Percentiles rank a stretch among this genome's conserved stretches.
Conservation (phyloP, 2,797 vertebrate genomes). For the Fundulus diaphanus region DNA sequence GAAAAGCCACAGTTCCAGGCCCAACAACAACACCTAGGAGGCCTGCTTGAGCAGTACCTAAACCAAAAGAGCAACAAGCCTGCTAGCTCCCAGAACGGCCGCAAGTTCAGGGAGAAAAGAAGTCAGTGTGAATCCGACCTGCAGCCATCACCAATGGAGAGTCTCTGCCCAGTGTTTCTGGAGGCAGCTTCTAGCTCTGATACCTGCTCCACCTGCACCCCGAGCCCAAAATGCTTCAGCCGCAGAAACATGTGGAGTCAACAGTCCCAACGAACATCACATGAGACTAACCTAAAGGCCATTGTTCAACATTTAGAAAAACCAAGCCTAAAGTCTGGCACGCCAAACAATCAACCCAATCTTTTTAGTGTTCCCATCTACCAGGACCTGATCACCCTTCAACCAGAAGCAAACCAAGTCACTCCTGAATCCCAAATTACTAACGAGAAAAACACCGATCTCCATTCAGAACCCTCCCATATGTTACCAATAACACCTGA, state of each 20-base stretch:
- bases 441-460: constrained; percentile 65
- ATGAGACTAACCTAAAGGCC: constrained; percentile 22
- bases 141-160: constrained; percentile 83
- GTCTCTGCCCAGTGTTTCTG: constrained; percentile 83
- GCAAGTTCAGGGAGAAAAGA: constrained; percentile 61
- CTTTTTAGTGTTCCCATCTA: constrained; percentile 59
- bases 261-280: constrained; percentile 20
- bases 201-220: constrained; percentile 88
- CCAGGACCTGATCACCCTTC: constrained; percentile 62
- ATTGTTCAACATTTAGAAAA: constrained; percentile 27
- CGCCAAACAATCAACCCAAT: constrained; percentile 27
- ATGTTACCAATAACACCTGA: constrained; percentile 47
- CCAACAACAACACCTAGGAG: constrained; percentile 79
- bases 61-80: constrained; percentile 83
- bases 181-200: constrained; percentile 85
- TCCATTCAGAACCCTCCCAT: constrained; percentile 21
- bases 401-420: constrained; percentile 64
- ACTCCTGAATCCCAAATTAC: constrained; percentile 67
- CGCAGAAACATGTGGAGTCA: constrained; percentile 54
- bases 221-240: constrained; percentile 69
- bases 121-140: constrained; percentile 77
- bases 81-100: constrained; percentile 39
- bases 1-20: constrained; percentile 72
- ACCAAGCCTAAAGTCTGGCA: constrained; percentile 36
- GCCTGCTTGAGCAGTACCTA: constrained; percentile 89